Base-by-base conservation (phyloP, 2,888 invertebrate species). In the Caenorhabditis auriculariae region DNA sequence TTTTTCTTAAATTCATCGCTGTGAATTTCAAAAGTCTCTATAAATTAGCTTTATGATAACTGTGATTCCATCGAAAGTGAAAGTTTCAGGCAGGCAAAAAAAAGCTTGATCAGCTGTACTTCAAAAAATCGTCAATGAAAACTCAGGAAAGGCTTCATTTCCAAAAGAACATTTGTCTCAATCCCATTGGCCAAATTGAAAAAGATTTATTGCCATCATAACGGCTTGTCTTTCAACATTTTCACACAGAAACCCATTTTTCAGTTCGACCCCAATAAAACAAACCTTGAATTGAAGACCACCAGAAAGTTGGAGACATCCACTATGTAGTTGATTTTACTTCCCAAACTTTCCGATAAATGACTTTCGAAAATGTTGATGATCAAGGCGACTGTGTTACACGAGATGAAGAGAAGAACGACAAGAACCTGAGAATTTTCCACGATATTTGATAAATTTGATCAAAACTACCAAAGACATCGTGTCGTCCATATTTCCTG, bases 291-390 rank as follows among this genome's bases (percentile, higher is more conserved):
- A 60, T 81, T 81, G 57, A 78, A 74, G 5, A 81, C 80, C 12
- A 81, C 81, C 27, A 81, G 59, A 27, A 81, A 72, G 46, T 81
- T 81, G 32, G 77, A 77, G 6, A 76, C 46, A 66, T 81, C 81
- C 35, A 81, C 76, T 28, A 81, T 62, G 50, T 81, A 81, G 57
- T 78, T 78, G 54, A 81, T 74, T 6, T 72, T 66, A 45, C 63
- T 57, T 27, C 66, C 70, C 3, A 78, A 54, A 9, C 60, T 28
- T 17, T 64, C 67, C n/a, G 63, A 61, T 17, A 80, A 56, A 6
- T 66, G 55, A 28, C 57, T 63, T 50, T 80, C 80, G 51, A 80
- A 71, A 27, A 81, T 68, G 49, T 81, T 81, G 52, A 81, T 60
- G 5, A 81, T 54, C 41, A 81, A 57, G 1, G 81, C 80, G 26